Percentiles rank a stretch among this genome's conserved stretches.
phyloP scores from a whole-genome alignment of 1,140 invertebrate species.

The Heterodera carotae region DNA sequence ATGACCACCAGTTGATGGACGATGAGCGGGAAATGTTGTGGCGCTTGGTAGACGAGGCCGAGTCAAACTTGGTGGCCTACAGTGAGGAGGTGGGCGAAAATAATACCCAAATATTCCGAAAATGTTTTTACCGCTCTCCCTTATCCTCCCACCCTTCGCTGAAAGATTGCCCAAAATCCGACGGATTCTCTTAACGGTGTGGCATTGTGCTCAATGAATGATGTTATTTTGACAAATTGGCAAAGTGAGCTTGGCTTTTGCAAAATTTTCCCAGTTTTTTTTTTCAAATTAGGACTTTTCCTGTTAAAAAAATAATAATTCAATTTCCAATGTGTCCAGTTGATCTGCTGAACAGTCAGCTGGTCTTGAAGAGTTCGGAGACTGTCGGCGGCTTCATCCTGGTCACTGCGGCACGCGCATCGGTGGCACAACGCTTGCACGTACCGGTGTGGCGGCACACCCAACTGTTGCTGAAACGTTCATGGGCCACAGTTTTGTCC shows the following conservation, averaged over 20 bases:
- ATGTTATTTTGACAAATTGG: constrained; percentile 87
- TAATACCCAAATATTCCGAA: too few species aligned
- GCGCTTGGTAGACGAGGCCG: constrained; percentile 88
- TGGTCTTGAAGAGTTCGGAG: constrained; percentile 89
- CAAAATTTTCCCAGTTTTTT: constrained; percentile 17
- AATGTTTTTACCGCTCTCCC: neutral
- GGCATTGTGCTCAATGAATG: constrained; percentile 81
- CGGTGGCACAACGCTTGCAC: constrained; percentile 86
- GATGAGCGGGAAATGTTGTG: constrained; percentile 82
- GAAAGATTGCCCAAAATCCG: constrained; percentile 70
- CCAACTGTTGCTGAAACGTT: constrained; percentile 86
- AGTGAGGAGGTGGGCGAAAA: constrained; percentile 66
- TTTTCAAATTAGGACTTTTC: neutral
- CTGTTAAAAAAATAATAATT: too few species aligned
- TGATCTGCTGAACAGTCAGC: constrained; percentile 91
- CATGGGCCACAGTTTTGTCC: constrained; percentile 89
- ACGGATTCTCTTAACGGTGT: constrained; percentile 75
- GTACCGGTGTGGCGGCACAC: constrained; percentile 86
- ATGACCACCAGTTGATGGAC: constrained; percentile 66
- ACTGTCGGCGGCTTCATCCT: constrained; percentile 90
- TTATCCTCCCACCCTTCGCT: neutral
- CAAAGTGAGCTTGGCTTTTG: constrained; percentile 72
- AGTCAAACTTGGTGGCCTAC: constrained; percentile 68
- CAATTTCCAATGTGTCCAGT: constrained; percentile 70
- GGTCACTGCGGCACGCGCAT: constrained; percentile 88